These are phyloP conservation scores for Motacilla alba DNA, from an alignment of 2,113 vertebrate genomes.

Conservation along the genomic window DNA sequence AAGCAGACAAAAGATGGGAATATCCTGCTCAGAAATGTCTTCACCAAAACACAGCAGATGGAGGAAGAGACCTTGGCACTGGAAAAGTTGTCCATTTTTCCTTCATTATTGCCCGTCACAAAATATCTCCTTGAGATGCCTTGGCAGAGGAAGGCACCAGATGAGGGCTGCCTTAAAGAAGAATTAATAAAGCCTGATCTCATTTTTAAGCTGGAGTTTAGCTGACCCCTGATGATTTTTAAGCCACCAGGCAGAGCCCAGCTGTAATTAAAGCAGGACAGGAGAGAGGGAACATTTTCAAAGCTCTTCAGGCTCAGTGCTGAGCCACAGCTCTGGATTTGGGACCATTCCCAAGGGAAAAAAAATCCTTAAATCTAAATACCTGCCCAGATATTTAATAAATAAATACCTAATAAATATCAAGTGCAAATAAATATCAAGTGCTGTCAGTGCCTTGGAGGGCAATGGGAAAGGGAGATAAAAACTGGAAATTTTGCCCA, in stretches of 20 bases:
- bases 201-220: conserved; percentile 25
- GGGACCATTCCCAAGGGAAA: neutral
- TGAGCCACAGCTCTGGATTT: neutral
- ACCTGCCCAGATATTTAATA: neutral
- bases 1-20: neutral
- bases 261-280: neutral
- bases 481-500: neutral
- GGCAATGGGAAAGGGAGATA: neutral
- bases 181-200: neutral
- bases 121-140: neutral
- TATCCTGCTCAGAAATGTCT: neutral
- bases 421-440: too few species aligned
- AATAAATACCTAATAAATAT: neutral
- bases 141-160: conserved; percentile 8
- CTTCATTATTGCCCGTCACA: neutral
- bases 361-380: neutral
- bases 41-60: neutral
- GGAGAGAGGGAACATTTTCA: neutral
- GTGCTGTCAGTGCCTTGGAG: neutral
- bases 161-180: neutral
- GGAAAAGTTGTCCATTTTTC: neutral
- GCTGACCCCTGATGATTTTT: neutral
- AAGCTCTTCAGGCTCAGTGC: neutral
- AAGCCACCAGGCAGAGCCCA: neutral
- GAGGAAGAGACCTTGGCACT: neutral